These are phyloP conservation scores for Hoplodrina blanda DNA, from an alignment of 2,888 invertebrate genomes.

Conservation along the genomic window DNA sequence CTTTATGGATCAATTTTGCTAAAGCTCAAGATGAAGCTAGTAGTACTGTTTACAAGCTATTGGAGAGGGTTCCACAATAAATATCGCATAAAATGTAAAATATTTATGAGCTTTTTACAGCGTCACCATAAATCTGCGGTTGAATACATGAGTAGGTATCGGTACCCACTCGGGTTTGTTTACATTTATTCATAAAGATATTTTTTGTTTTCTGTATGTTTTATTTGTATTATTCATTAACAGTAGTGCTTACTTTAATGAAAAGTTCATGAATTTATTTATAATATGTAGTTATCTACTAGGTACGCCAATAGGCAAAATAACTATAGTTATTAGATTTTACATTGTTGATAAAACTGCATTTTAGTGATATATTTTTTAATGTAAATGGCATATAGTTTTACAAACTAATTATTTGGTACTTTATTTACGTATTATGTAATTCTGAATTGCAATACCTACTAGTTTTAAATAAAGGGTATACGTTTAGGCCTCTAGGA, in stretches of 20 bases:
- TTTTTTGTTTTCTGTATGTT: background rate
- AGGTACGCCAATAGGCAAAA: too few species aligned
- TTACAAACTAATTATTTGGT: too few species aligned
- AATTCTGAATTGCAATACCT: too few species aligned
- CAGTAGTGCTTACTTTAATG: background rate
- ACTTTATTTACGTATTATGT: too few species aligned
- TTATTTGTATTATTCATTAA: background rate
- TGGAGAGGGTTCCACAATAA: conserved; percentile 58
- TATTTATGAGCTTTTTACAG: conserved; percentile 69
- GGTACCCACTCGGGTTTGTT: conserved; percentile 7
- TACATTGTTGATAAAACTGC: too few species aligned
- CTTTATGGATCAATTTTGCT: conserved; percentile 17
- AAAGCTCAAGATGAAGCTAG: conserved; percentile 7
- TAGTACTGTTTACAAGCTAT: conserved; percentile 28
- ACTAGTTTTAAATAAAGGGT: too few species aligned
- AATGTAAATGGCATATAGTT: too few species aligned
- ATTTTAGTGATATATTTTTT: too few species aligned
- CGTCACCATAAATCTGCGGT: conserved; percentile 65
- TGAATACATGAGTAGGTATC: conserved; percentile 25
- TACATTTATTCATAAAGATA: conserved; percentile 10
- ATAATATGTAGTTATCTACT: too few species aligned
- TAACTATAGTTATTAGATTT: too few species aligned
- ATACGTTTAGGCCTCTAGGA: too few species aligned
- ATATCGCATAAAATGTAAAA: conserved; percentile 64
- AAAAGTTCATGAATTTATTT: background rate